Evolutionary conservation across 2,113 vertebrate species (phyloP).

Genomic region (Sarotherodon lohbergeri): DNA sequence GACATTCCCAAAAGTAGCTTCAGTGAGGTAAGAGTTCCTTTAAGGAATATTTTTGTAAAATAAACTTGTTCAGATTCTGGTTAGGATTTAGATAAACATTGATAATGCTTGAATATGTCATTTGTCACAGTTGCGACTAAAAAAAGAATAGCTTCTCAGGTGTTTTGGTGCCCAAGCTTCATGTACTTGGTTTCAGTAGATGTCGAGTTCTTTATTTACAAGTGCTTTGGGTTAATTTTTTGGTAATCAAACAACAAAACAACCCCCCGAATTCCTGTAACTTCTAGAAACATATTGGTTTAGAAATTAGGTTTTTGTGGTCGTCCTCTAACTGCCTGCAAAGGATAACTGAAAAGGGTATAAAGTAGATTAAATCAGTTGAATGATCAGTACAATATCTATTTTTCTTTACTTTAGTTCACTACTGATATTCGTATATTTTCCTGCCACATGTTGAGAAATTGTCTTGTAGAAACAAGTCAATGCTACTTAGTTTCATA

Average conservation of each 20-base stretch:
- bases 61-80: background rate
- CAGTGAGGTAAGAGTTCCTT: constrained; percentile 75
- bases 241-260: background rate
- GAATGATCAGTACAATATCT: background rate
- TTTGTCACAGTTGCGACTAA: background rate
- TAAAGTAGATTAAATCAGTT: background rate
- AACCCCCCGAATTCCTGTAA: background rate
- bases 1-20: constrained; percentile 86
- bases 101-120: background rate
- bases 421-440: background rate
- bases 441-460: background rate
- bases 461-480: background rate
- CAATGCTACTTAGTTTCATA: background rate
- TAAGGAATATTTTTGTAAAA: background rate
- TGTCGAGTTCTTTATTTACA: background rate
- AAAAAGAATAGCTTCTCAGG: background rate
- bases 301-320: background rate
- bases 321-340: background rate
- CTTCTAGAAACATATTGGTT: background rate
- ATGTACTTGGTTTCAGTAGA: background rate
- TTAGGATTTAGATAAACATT: background rate
- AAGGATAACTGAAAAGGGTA: background rate
- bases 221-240: background rate
- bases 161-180: background rate
- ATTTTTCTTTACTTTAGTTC: background rate